Conservation (phyloP, 2,113 vertebrate genomes). For the Varanus komodoensis region DNA sequence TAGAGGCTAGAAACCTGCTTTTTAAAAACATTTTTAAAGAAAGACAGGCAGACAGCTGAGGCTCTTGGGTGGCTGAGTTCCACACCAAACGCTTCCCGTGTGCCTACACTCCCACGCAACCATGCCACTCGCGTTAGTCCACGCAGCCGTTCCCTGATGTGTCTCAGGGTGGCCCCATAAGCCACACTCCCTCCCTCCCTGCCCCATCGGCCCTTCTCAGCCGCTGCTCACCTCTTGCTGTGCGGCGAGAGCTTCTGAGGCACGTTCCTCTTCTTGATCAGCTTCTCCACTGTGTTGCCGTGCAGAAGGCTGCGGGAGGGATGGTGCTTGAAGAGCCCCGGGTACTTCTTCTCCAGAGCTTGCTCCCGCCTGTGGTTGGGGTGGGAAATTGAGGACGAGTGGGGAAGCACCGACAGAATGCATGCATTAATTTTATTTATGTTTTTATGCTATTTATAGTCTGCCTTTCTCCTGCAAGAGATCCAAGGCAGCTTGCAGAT, state of each 20-base stretch:
- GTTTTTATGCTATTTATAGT: too few species aligned
- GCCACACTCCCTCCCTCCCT: not conserved
- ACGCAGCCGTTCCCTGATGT: not conserved
- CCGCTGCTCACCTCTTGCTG: conserved; percentile 85
- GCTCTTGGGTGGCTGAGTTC: not conserved
- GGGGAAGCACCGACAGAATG: not conserved
- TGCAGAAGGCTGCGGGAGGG: conserved; percentile 84
- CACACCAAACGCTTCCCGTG: not conserved
- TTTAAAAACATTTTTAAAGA: not conserved
- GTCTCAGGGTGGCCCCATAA: not conserved
- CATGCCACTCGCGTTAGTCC: too few species aligned
- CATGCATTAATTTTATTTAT: too few species aligned
- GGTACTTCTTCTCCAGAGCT: conserved; percentile 92
- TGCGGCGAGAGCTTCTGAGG: conserved; percentile 93
- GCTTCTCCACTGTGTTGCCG: conserved; percentile 94
- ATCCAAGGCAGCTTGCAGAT: too few species aligned
- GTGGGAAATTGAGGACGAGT: not conserved
- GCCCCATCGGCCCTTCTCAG: not conserved
- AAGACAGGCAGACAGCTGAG: not conserved
- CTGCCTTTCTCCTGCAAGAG: too few species aligned
- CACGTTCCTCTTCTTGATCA: conserved; percentile 95
- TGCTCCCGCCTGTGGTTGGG: conserved; percentile 87
- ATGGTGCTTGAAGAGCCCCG: conserved; percentile 89
- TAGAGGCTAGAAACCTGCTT: not conserved
- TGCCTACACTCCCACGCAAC: not conserved